Evolutionary conservation across 2,797 vertebrate genomes (phyloP).

Genomic region (Leuciscus waleckii): DNA sequence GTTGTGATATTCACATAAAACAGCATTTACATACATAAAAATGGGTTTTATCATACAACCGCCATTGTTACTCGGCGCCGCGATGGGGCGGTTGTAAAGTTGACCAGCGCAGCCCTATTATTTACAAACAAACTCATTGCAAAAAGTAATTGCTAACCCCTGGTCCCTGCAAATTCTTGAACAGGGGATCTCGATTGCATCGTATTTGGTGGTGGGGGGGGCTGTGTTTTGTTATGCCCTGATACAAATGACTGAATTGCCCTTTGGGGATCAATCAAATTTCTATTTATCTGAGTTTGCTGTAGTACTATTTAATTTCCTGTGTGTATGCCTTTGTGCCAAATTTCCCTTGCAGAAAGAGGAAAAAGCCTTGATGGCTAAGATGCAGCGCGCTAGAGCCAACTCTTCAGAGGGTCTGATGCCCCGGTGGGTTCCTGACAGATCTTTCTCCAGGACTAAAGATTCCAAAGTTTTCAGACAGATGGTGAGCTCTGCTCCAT

Average conservation of each 20-base stretch:
- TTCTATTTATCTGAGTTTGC: slow-evolving; percentile 34
- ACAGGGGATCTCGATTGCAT: background rate
- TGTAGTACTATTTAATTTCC: background rate
- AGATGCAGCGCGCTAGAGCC: slow-evolving; percentile 88
- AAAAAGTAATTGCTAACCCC: background rate
- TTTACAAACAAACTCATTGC: background rate
- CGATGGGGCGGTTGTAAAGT: background rate
- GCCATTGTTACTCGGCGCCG: no score
- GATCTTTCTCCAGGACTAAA: slow-evolving; percentile 89
- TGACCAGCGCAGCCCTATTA: background rate
- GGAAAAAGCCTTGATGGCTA: slow-evolving; percentile 94
- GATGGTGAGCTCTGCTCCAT: slow-evolving; percentile 85
- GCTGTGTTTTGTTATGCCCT: background rate
- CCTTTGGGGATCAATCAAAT: slow-evolving; percentile 29
- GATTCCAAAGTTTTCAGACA: slow-evolving; percentile 96
- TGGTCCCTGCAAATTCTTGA: background rate
- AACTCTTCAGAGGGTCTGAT: slow-evolving; percentile 88
- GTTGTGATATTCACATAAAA: background rate
- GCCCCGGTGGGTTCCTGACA: slow-evolving; percentile 92
- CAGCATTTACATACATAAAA: background rate
- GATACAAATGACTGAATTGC: slow-evolving; percentile 6
- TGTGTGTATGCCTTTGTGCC: slow-evolving; percentile 36
- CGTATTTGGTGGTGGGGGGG: background rate
- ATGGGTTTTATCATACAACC: background rate
- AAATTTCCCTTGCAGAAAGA: slow-evolving; percentile 84